These are phyloP conservation scores for Sycobia sp. DNA, from an alignment of 1,140 invertebrate species.

Conservation along the genomic window DNA sequence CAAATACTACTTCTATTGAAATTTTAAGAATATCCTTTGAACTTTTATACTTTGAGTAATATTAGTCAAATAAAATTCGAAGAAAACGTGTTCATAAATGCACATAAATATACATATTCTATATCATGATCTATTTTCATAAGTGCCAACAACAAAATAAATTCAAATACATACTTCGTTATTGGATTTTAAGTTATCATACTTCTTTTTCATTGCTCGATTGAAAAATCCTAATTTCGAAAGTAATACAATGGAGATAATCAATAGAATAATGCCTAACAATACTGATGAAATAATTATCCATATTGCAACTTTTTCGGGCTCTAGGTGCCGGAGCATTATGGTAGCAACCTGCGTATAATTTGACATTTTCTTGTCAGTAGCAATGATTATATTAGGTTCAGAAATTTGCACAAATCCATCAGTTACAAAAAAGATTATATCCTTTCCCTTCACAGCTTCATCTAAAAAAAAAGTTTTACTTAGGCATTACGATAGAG, in stretches of 20 bases:
- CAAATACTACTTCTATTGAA: no score
- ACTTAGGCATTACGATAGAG: no score
- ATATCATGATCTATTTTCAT: no score
- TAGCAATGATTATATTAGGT: conserved; percentile 35
- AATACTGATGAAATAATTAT: conserved; percentile 53
- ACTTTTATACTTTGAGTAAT: no score
- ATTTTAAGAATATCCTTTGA: no score
- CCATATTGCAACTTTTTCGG: conserved; percentile 46
- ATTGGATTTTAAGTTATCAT: conserved; percentile 46
- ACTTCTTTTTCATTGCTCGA: conserved; percentile 49
- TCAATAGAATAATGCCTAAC: conserved; percentile 50
- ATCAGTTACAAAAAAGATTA: conserved; percentile 47
- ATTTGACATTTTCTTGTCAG: conserved; percentile 34
- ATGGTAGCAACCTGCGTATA: conserved; percentile 47
- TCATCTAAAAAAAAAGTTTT: conserved; percentile 44
- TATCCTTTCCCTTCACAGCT: conserved; percentile 44
- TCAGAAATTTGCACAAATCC: conserved; percentile 42
- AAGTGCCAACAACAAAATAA: no score
- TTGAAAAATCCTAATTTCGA: conserved; percentile 57
- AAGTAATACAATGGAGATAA: conserved; percentile 47
- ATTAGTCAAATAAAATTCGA: no score
- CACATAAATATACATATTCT: no score
- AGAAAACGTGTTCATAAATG: no score
- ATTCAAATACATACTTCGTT: conserved; percentile 30
- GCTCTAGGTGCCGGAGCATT: conserved; percentile 46